These are phyloP conservation scores for Digitonthophagus gazella DNA, from an alignment of 2,888 invertebrate species.

Conservation along the genomic window DNA sequence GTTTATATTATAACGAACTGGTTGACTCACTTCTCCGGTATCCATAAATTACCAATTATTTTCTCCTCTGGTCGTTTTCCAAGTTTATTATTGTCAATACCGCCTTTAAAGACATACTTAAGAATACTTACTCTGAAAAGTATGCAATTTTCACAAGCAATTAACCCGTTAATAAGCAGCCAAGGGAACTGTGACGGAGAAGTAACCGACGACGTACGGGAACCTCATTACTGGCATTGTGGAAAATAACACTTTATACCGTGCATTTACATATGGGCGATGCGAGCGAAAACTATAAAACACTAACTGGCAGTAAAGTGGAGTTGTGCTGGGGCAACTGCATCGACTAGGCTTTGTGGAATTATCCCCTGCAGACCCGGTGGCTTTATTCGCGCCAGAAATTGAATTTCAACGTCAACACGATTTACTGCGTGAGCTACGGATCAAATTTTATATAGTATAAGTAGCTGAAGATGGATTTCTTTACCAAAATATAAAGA, in stretches of 20 bases:
- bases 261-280: slow-evolving; percentile 8
- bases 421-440: background rate
- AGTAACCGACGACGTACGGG: no score
- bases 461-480: background rate
- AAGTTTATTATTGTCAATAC: background rate
- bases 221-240: background rate
- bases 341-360: slow-evolving; percentile 26
- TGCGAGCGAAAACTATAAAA: slow-evolving; percentile 10
- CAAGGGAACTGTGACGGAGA: no score
- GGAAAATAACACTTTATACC: background rate
- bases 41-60: no score
- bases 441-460: slow-evolving; percentile 15
- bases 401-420: slow-evolving; percentile 32
- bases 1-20: no score
- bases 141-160: background rate
- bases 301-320: slow-evolving; percentile 7
- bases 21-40: no score
- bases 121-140: background rate
- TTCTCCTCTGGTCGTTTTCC: background rate
- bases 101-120: background rate
- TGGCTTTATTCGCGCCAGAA: slow-evolving; percentile 33
- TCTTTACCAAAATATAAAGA: background rate
- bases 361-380: slow-evolving; percentile 37
- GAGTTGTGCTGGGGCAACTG: slow-evolving; percentile 5
- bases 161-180: background rate